Base-by-base conservation (phyloP, 2,888 invertebrate genomes). In the Tupiocoris notatus region DNA sequence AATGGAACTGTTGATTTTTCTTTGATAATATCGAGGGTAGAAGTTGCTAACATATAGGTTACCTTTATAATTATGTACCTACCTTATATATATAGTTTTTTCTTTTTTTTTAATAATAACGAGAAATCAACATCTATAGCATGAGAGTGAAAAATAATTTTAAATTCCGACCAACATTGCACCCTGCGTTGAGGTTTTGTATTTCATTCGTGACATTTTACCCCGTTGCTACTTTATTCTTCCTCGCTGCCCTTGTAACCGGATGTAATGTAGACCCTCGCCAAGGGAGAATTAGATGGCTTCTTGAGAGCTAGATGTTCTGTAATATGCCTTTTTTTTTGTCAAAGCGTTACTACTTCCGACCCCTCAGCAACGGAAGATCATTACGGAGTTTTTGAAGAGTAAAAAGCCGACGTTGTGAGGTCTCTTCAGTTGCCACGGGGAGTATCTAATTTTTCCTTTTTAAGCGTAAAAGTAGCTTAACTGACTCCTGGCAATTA, bases 401-500 rank as follows among this genome's bases (percentile, higher is more conserved):
- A 1, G 39, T 24, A 24, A 63, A 21, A 21, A 63, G 63, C 21
- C 22, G 2, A 3, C 2, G 39, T 7, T 39, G 39, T 3, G 12
- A 65, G 39, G 65, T 20, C 39, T 24, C 65, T 25, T 65, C 25
- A n/a, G n/a, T 25, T 65, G 65, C 20, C 16, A 25, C 25, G 25
- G 24, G 18, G 64, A 25, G 64, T 25, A 64, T 64, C 64, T 64
- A 64, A 64, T 64, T 65, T 65, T 65, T 65, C 39, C 39, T 65
- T 25, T 65, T 39, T 65, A 65, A 18, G 25, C 65, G 65, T 65
- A 65, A 65, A 39, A 65, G 65, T n/a, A 65, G 65, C 65, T 65
- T 65, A 65, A 65, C 65, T 65, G 65, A 25, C 65, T 65, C 65
- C 39, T 65, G 65, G 65, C 65, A 65, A 65, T 65, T 65, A 65